phyloP scores from a whole-genome alignment of 2,113 vertebrate genomes.

The Sinocyclocheilus rhinocerous region DNA sequence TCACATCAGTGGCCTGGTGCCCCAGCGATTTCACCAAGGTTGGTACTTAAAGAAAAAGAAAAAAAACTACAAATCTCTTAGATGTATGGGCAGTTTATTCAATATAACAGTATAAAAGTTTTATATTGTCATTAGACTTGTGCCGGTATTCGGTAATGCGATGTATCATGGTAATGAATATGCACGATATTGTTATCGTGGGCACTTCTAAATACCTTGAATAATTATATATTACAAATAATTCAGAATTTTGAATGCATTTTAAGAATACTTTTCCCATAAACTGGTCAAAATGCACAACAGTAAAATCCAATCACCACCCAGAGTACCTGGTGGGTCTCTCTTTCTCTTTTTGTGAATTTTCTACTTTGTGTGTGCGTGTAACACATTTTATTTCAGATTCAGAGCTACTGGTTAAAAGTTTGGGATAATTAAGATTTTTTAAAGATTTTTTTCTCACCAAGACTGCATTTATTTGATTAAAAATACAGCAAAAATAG shows the following conservation, averaged over 20 bases:
- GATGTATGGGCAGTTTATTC: not conserved
- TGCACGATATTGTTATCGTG: too few species aligned
- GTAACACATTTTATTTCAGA: not conserved
- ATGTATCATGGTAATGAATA: too few species aligned
- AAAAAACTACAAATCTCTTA: not conserved
- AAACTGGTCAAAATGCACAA: too few species aligned
- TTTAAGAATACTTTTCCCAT: too few species aligned
- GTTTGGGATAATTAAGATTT: not conserved
- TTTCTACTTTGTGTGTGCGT: not conserved
- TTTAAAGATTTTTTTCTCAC: not conserved
- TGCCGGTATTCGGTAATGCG: too few species aligned
- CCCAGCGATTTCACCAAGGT: conserved; percentile 96
- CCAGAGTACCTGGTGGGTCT: conserved; percentile 14
- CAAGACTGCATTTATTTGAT: not conserved
- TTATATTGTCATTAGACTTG: conserved; percentile 34
- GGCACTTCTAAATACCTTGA: too few species aligned
- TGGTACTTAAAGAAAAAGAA: not conserved
- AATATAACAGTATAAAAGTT: not conserved
- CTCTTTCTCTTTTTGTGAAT: not conserved
- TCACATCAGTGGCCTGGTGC: conserved; percentile 94
- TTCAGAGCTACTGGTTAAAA: not conserved
- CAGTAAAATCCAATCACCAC: conserved; percentile 67
- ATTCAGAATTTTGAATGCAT: too few species aligned
- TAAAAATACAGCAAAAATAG: not conserved
- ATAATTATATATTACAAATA: too few species aligned